These are phyloP conservation scores for Pachycephala philippinensis DNA, from an alignment of 2,113 vertebrate species.

Conservation along the genomic window DNA sequence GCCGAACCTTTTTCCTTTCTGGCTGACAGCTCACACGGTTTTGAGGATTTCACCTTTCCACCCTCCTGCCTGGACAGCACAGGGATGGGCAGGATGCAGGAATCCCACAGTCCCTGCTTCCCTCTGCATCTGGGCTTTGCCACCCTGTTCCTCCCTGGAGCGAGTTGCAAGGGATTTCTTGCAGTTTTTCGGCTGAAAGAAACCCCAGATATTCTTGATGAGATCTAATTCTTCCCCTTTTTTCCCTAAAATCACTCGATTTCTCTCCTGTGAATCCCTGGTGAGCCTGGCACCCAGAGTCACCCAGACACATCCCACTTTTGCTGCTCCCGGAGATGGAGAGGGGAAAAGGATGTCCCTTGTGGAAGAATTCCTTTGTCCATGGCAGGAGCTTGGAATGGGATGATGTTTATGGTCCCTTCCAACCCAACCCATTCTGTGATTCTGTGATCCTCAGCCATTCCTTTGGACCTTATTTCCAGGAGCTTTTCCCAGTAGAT, in stretches of 20 bases:
- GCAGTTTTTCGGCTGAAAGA: neutral
- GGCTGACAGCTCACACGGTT: fast-evolving
- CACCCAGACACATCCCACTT: fast-evolving
- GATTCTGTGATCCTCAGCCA: neutral
- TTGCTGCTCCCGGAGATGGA: too few species aligned
- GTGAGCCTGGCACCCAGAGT: neutral
- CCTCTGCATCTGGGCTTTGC: neutral
- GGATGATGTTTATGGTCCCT: neutral
- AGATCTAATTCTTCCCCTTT: neutral
- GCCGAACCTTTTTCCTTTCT: neutral
- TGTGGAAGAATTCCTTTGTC: neutral
- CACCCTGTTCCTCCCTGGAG: fast-evolving
- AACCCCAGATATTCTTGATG: fast-evolving
- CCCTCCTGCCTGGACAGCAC: neutral
- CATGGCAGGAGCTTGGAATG: fast-evolving
- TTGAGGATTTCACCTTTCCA: neutral
- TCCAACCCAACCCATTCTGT: neutral
- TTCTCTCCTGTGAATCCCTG: neutral
- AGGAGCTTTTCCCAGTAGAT: fast-evolving
- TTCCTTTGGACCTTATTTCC: neutral
- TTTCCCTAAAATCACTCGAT: fast-evolving
- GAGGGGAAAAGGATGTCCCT: fast-evolving
- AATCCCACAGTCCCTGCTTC: neutral
- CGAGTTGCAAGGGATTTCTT: neutral
- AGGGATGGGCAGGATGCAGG: neutral